Evolutionary conservation across 2,113 vertebrate species (phyloP).

Genomic region (Plestiodon gilberti): DNA sequence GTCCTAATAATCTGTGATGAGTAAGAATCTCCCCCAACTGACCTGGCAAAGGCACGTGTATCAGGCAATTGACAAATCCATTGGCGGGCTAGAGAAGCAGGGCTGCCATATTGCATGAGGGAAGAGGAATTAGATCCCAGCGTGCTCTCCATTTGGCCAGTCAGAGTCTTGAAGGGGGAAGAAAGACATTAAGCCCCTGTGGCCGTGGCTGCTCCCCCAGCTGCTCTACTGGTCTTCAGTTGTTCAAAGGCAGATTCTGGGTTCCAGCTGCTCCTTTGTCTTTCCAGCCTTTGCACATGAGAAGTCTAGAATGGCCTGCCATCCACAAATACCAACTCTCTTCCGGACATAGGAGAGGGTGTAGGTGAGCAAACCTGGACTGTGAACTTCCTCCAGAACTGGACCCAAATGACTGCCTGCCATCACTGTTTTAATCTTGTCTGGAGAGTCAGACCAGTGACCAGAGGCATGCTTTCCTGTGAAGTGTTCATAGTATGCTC

Average conservation of each 20-base stretch:
- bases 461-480: no score
- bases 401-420: neutral
- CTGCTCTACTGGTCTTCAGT: neutral
- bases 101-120: neutral
- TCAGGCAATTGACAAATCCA: no score
- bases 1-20: conserved; percentile 5
- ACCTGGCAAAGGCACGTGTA: no score
- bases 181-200: neutral
- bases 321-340: neutral
- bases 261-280: neutral
- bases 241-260: neutral
- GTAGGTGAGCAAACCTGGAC: no score
- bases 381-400: neutral
- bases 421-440: neutral
- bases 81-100: neutral
- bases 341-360: neutral
- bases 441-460: neutral
- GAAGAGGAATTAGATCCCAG: neutral
- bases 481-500: no score
- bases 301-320: neutral
- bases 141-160: neutral
- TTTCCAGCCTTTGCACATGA: neutral
- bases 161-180: neutral
- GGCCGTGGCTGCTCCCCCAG: neutral
- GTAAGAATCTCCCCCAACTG: neutral